These are phyloP conservation scores for Acleris laterana DNA, from an alignment of 2,888 invertebrate species.

Conservation along the genomic window DNA sequence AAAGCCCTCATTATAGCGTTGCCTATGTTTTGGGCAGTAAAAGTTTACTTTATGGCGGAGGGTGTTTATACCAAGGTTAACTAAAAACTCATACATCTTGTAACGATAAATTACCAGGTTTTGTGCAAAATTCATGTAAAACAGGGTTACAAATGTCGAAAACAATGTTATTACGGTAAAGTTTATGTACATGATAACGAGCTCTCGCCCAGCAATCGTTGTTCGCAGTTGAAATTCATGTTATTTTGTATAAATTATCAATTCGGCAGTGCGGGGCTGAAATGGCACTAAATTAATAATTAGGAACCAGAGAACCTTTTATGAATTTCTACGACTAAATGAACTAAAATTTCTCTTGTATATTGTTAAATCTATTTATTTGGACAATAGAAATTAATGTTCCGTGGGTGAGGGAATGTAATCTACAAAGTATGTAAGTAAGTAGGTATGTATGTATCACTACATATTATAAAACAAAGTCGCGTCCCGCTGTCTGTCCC, in stretches of 20 bases:
- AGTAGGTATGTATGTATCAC: too few species aligned
- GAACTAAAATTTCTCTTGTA: not conserved
- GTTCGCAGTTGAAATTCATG: conserved; percentile 2
- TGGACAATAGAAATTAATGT: not conserved
- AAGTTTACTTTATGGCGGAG: too few species aligned
- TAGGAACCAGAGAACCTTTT: conserved; percentile 1
- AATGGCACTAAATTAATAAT: conserved; percentile 19
- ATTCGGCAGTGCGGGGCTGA: conserved; percentile 9
- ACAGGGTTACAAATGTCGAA: not conserved
- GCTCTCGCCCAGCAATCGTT: conserved; percentile 2
- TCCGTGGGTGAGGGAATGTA: too few species aligned
- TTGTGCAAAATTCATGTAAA: not conserved
- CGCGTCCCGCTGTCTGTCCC: too few species aligned
- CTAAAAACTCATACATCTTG: not conserved
- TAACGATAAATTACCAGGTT: not conserved
- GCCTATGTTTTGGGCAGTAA: too few species aligned
- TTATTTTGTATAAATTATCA: conserved; percentile 25
- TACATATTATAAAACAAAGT: too few species aligned
- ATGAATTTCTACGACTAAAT: conserved; percentile 11
- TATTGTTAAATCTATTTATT: not conserved
- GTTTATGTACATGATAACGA: conserved; percentile 16
- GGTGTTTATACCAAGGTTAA: too few species aligned
- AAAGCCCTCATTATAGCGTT: too few species aligned
- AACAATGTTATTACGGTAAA: conserved; percentile 11
- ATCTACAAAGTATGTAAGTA: too few species aligned